Percentiles rank a stretch among this genome's conserved stretches.
Evolutionary conservation across 2,113 vertebrate species (phyloP).

Genomic region (Callipepla squamata): DNA sequence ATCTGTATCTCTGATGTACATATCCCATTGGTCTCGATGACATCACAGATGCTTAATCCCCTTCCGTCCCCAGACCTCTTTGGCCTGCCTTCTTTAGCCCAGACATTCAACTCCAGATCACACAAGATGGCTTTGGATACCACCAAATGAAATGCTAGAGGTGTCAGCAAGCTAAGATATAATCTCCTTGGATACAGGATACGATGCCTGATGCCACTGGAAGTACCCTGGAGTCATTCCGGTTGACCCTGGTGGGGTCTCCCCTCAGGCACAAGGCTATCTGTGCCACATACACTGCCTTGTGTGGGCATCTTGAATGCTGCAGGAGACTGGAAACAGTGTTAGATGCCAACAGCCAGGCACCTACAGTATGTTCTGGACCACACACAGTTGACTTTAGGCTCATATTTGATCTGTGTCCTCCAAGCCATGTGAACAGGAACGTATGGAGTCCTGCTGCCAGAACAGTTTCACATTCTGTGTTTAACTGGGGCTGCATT

Average conservation of each 20-base stretch:
- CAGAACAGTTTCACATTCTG: not conserved
- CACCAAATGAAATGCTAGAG: not conserved
- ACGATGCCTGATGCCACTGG: not conserved
- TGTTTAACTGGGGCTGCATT: not conserved
- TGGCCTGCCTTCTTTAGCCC: not conserved
- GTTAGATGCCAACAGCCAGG: not conserved
- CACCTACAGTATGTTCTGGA: not conserved
- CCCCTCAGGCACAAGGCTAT: not conserved
- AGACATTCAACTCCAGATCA: not conserved
- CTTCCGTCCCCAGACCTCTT: not conserved
- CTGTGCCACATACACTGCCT: not conserved
- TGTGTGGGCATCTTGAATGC: not conserved
- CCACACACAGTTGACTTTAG: not conserved
- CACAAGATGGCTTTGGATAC: not conserved
- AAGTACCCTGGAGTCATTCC: not conserved
- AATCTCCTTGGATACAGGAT: not conserved
- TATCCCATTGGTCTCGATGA: not conserved
- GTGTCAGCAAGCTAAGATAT: not conserved
- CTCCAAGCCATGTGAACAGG: not conserved
- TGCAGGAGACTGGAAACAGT: not conserved
- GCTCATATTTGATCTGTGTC: not conserved
- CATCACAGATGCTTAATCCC: not conserved
- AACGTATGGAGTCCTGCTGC: not conserved
- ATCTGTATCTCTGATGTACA: rapidly evolving
- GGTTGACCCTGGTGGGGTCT: not conserved